Base-by-base conservation (phyloP, 2,888 invertebrate species). In the Muscina levida region DNA sequence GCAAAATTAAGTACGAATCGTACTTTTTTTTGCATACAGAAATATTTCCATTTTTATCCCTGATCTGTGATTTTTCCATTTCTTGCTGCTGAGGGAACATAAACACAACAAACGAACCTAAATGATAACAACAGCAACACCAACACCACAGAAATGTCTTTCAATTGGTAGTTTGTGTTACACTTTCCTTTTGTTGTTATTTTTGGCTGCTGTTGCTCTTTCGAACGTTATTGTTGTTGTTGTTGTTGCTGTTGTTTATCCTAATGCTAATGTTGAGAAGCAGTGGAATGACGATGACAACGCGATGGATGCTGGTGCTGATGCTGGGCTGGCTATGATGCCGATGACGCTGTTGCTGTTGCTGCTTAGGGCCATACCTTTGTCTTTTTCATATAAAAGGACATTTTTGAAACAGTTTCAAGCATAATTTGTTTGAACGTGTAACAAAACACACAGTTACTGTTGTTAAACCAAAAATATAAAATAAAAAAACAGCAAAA, bases 311-410 rank as follows among this genome's bases (percentile, higher is more conserved):
- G 73, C 67, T 66, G 19, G 48, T 66, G 24, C 46, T 79, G 71
- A 42, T 17, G 42, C 51, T 77, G 51, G 11, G 19, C 11, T 67
- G 57, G 17, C 76, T 44, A 53, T 74, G 59, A 22, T 82, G 59
- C 70, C 62, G 37, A 51, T 19, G 44, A n/a, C 57, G 79, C 37
- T 77, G 67, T 22, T 67, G 73, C 66, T 56, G 71, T 42, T 71
- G 72, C 77, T 79, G 82, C 84, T 84, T 83, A 79, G 80, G 84
- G 84, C 85, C 75, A 77, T 79, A 79, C 77, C 84, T 84, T 85
- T 83, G 79, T 84, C 79, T 79, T 83, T 77, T 82, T 82, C 84
- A 83, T 89, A 89, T 89, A 89, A 89, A 88, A 89, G 88, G 87
- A 86, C 86, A 78, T 77, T 84, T 74, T 82, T 82, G 82, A 70